A percentile compares a stretch with the other conserved stretches of the same genome.
These are phyloP conservation scores for Brachionus koreanus DNA, from an alignment of 1,140 invertebrate genomes.

Conservation along the genomic window DNA sequence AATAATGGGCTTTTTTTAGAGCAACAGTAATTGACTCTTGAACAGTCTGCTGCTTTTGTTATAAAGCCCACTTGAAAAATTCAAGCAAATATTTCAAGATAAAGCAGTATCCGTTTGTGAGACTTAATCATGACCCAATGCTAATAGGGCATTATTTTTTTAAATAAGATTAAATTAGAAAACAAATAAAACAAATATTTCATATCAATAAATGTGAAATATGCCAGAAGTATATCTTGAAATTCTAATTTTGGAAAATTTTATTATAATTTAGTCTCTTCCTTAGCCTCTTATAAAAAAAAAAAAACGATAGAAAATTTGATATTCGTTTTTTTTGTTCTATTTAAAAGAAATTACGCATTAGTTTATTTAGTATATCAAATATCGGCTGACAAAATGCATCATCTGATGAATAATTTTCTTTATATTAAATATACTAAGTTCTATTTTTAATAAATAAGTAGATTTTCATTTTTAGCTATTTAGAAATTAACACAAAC, in stretches of 20 bases:
- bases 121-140: background rate
- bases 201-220: conserved; percentile 3
- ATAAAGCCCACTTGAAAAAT: conserved; percentile 5
- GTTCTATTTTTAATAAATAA: background rate
- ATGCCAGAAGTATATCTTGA: background rate
- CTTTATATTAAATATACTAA: background rate
- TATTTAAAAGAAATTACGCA: background rate
- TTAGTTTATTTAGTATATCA: background rate
- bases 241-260: background rate
- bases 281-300: background rate
- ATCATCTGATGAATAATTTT: background rate
- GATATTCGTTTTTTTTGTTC: background rate
- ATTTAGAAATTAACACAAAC: background rate
- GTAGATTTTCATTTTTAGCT: background rate
- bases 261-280: background rate
- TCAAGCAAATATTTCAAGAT: conserved; percentile 8
- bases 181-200: background rate
- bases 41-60: background rate
- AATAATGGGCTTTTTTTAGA: background rate
- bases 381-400: background rate
- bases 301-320: no score
- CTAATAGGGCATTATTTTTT: background rate
- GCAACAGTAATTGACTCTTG: conserved; percentile 19
- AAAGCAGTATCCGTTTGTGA: background rate
- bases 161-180: conserved; percentile 11